Base-by-base conservation (phyloP, 2,888 invertebrate genomes). In the Spodoptera littoralis region DNA sequence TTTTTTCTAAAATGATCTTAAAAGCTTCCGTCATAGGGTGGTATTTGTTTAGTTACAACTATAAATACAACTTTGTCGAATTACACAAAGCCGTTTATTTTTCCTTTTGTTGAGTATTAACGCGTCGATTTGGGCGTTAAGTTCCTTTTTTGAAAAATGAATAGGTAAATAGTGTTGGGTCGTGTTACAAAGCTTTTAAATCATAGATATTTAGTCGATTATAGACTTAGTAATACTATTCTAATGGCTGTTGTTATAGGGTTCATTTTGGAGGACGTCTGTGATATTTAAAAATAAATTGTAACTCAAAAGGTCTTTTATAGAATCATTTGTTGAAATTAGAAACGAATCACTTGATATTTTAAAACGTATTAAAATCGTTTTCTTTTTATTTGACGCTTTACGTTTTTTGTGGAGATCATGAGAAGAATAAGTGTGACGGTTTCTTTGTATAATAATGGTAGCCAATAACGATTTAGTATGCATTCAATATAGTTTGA, bases 31-130 rank as follows among this genome's bases (percentile, higher is more conserved):
- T 0, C 36, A 43, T 65, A 66, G 54, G 45, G 53, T 3, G 0
- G 18, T 13, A 6, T 61, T 24, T 11, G 5, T 11, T 11, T 18
- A 54, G 50, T 11, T 3, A 6, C n/a, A n/a, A 9, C 3, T n/a
- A 27, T 43, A 18, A 42, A 45, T 45, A 27, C 46, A 70, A 52
- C 30, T 55, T 69, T 50, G 79, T 84, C 62, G 83, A 85, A 88
- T 90, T 90, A 91, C 82, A 93, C 91, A 93, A 94, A 93, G 92
- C 91, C 92, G 93, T 93, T 94, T 94, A 94, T 93, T 93, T 92
- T 91, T 90, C 89, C 89, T 89, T 93, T 93, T 94, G 94, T 94
- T 71, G 83, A 80, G 85, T 90, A 92, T 93, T 93, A 93, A 90
- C 85, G 90, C 89, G 89, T 89, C 93, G 93, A 94, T 94, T 93